Evolutionary conservation across 2,113 vertebrate species (phyloP), one percentile per base, ranked within the genome.

Genomic region (Leptocoma aspasia): DNA sequence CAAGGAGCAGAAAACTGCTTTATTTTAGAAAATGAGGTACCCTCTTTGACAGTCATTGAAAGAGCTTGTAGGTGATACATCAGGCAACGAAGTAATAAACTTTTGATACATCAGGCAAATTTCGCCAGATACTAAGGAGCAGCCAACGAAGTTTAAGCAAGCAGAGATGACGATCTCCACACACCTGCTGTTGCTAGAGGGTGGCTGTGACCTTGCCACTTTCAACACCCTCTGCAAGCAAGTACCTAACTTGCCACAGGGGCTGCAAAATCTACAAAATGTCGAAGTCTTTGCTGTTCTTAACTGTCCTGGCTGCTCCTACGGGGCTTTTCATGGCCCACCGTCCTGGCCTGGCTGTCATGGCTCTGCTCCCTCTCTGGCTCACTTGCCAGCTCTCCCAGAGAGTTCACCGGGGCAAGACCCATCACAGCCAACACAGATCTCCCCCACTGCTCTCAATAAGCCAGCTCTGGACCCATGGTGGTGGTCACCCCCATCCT

Each of bases 51-150:
- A 26, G 31, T 31, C 4, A 37, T 18, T 37, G 15, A 52, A 59
- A 37, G 37, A 52, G 21, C 31, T 52, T 22, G 9, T 37, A 15
- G 28, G 24, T 18, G 14, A 59, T 27, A 33, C 37, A 22, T 22
- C 16, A 21, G 42, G 24, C 13, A 49, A 13, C 2, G 1, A 30
- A 49, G 35, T 24, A 20, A 49, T 42, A 57, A 42, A 66, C 52
- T 42, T 47, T 9, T 21, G 13, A 26, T 57, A 21, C 26, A 26
- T 59, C 53, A 33, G 39, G 33, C 9, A 44, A 60, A 28, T 22
- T 60, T 13, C 1, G 0, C 17, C 53, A 28, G 39, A 13, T 15
- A 2, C 53, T 31, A 15, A 31, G 4, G 7, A 42, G 17, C 13
- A 42, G 52, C 31, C 44, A 22, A 4, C 3, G 18, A 45, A 11